Conservation (phyloP, 2,113 vertebrate species). For the Mesoclemmys tuberculata region DNA sequence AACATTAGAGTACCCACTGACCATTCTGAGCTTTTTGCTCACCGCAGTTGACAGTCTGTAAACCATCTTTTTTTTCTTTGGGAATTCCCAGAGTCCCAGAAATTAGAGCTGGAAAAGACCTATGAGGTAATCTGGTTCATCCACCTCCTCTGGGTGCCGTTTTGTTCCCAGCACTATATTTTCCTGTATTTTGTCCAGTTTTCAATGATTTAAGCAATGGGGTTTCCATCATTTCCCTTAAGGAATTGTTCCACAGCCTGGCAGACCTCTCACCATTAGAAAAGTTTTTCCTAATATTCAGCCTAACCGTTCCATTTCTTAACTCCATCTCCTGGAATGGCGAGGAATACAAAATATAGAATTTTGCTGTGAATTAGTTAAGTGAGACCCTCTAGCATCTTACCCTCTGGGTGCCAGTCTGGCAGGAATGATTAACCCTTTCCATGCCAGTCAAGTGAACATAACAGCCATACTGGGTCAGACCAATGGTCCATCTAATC, state of each 20-base stretch:
- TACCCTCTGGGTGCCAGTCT: not conserved
- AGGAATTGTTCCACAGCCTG: not conserved
- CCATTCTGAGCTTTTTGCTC: not conserved
- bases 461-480: not conserved
- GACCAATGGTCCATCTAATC: not conserved
- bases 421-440: not conserved
- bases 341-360: not conserved
- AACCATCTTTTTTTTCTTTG: not conserved
- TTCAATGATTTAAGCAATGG: constrained; percentile 32
- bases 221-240: not conserved
- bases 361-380: not conserved
- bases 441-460: accelerated
- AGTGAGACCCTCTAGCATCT: not conserved
- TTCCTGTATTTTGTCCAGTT: constrained; percentile 53
- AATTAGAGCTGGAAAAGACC: constrained; percentile 18
- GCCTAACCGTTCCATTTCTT: not conserved
- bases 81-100: not conserved
- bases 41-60: not conserved
- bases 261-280: constrained; percentile 19
- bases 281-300: constrained; percentile 39
- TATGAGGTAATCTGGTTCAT: not conserved
- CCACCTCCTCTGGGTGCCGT: not conserved
- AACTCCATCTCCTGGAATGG: not conserved
- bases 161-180: constrained; percentile 41
- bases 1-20: not conserved